phyloP scores from a whole-genome alignment of 2,888 invertebrate species.

The Cancer borealis region DNA sequence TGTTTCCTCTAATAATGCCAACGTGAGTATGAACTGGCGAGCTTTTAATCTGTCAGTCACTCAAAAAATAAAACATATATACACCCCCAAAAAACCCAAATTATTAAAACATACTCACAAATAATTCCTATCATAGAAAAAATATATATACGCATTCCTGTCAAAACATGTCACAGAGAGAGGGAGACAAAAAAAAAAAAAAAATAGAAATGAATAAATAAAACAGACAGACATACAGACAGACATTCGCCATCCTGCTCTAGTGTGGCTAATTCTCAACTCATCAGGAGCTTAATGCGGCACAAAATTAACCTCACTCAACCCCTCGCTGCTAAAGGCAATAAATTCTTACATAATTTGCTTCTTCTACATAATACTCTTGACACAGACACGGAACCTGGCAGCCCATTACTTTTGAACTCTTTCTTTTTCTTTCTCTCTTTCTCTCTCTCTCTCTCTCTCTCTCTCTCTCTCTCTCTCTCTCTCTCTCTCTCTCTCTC shows the following conservation, averaged over 20 bases:
- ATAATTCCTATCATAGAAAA: not conserved
- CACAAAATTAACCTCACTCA: not conserved
- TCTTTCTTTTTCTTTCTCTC: conserved; percentile 45
- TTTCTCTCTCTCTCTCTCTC: conserved; percentile 49
- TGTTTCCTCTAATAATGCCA: not conserved
- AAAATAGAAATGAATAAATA: not conserved
- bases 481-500: conserved; percentile 52
- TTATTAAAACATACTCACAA: not conserved
- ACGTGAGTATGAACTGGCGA: not conserved
- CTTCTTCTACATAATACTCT: not conserved
- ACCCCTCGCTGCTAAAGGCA: not conserved
- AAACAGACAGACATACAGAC: not conserved
- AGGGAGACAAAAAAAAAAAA: conserved; percentile 20
- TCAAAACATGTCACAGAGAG: not conserved
- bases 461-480: conserved; percentile 32
- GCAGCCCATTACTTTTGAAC: not conserved
- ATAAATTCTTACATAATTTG: not conserved
- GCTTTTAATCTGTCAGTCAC: not conserved
- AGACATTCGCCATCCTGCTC: not conserved
- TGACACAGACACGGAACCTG: not conserved
- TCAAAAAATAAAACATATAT: not conserved
- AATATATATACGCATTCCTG: not conserved
- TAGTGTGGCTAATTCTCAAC: too few relatives aligned
- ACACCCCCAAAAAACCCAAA: not conserved
- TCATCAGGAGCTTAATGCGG: not conserved